Base-by-base conservation (phyloP, 2,888 invertebrate species). In the Ctenicera cuprea region DNA sequence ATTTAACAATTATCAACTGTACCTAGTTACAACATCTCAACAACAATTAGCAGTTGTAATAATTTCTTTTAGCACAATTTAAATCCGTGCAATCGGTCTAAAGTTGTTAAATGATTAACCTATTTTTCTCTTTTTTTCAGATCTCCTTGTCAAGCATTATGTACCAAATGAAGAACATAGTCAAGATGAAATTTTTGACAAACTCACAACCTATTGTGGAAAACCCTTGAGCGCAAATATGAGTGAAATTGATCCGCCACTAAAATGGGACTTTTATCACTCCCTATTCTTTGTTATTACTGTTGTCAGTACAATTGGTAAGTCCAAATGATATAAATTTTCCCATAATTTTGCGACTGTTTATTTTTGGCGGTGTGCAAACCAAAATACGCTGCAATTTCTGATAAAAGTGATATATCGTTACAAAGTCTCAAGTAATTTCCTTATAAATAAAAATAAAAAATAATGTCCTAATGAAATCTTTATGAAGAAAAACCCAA, bases 221-320 rank as follows among this genome's bases (percentile, higher is more conserved):
- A 94, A 93, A 80, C 91, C 94, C 0, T 91, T 95, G 81, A 90
- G 89, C 80, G 90, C 91, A 82, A 86, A 88, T 74, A 90, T 91
- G 81, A 91, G 91, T 1, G 89, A 90, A 0, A 52, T 71, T 8
- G 91, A 92, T 38, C 88, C 89, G 7, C 91, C 91, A 0, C 89
- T 90, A 73, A 91, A 90, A 83, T 97, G 97, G 97, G 95, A 95
- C 82, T 96, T 94, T 86, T 96, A 96, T 86, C 96, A 97, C 87
- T 94, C 96, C 0, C 93, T 97, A 83, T 96, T 96, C 88, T 97
- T 97, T 86, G 94, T 96, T 3, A 94, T 97, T 81, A 97, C 96
- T 14, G 95, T 96, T 63, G 94, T 96, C 83, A 96, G 95, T 84
- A 97, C 97, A 5, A 95, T 97, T 79, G 97, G 95, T 94, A 87